Percentiles rank a stretch among this genome's conserved stretches.
phyloP scores from a whole-genome alignment of 1,140 invertebrate genomes.

The Nilaparvata lugens region DNA sequence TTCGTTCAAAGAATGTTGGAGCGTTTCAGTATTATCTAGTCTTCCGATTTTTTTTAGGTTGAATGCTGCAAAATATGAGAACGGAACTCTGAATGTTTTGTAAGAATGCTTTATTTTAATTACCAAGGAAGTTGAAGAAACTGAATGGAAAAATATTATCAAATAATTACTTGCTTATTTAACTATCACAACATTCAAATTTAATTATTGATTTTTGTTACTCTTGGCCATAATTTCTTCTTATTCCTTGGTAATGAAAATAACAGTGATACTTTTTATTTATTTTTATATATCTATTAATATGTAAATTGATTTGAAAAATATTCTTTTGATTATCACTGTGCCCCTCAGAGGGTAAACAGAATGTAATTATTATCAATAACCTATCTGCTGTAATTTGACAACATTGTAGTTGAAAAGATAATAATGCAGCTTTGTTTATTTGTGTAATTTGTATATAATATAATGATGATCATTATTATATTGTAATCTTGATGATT shows the following conservation, averaged over 20 bases:
- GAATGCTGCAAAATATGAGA: no score
- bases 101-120: no score
- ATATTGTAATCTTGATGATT: not conserved
- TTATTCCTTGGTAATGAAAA: not conserved
- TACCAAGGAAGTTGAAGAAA: no score
- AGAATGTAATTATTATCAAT: not conserved
- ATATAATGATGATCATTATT: not conserved
- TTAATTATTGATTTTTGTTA: no score
- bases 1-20: not conserved
- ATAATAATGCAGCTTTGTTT: slow-evolving; percentile 2
- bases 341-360: not conserved
- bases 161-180: no score
- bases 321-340: not conserved
- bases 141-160: no score
- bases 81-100: no score
- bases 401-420: not conserved
- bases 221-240: not conserved
- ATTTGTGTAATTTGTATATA: not conserved
- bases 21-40: slow-evolving; percentile 5
- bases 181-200: no score
- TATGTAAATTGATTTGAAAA: not conserved
- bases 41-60: not conserved
- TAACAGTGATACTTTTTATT: not conserved
- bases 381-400: not conserved
- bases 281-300: slow-evolving; percentile 1